A percentile compares a stretch with the other conserved stretches of the same genome.
These are phyloP conservation scores for Bothrops jararaca DNA, from an alignment of 2,113 vertebrate species.

Conservation along the genomic window DNA sequence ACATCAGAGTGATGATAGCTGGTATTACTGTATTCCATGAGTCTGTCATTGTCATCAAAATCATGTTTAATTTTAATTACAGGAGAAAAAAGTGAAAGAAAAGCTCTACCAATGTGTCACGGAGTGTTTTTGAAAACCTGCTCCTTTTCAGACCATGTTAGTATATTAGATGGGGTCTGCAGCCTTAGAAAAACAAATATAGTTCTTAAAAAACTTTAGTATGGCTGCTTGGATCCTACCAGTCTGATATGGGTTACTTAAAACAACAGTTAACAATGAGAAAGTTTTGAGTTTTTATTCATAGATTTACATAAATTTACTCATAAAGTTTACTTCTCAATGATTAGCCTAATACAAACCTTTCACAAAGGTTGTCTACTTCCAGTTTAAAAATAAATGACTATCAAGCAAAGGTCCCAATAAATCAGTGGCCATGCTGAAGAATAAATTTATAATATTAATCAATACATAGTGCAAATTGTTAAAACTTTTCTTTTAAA, in stretches of 20 bases:
- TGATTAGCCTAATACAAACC: not conserved
- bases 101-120: not conserved
- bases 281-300: not conserved
- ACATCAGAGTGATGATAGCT: constrained; percentile 4
- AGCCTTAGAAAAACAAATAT: not conserved
- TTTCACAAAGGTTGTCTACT: not conserved
- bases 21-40: not conserved
- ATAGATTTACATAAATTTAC: not conserved
- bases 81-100: not conserved
- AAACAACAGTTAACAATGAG: not conserved
- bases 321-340: not conserved
- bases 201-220: not conserved
- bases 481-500: not conserved
- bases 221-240: not conserved
- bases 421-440: not conserved
- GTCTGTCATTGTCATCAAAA: not conserved
- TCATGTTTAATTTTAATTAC: not conserved
- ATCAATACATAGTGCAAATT: not conserved
- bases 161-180: not conserved
- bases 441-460: not conserved
- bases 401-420: not conserved
- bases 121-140: not conserved
- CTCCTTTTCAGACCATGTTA: not conserved
- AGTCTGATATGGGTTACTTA: not conserved
- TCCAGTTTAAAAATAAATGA: not conserved